phyloP scores from a whole-genome alignment of 2,113 vertebrate species.

The Plotosus lineatus region DNA sequence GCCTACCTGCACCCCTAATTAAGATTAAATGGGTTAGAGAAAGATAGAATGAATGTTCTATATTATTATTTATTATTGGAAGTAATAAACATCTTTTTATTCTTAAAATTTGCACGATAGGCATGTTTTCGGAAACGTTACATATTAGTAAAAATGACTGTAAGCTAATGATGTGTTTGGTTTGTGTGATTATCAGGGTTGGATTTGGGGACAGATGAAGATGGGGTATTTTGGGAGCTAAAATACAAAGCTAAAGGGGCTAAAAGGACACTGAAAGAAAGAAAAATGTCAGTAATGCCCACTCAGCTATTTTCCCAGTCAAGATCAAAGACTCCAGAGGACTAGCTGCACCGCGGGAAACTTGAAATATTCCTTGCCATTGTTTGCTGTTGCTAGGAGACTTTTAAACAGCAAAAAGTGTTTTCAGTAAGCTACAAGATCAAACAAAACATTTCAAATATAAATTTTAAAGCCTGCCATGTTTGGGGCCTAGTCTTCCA shows the following conservation, averaged over 20 bases:
- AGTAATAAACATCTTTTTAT: not conserved
- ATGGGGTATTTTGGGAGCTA: conserved; percentile 73
- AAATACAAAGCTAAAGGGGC: conserved; percentile 60
- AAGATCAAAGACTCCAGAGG: conserved; percentile 78
- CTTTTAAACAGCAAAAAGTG: conserved; percentile 74
- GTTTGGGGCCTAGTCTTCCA: conserved; percentile 65
- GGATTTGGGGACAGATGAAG: conserved; percentile 74
- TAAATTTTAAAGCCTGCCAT: conserved; percentile 75
- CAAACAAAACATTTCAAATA: conserved; percentile 79
- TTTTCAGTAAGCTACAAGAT: conserved; percentile 77
- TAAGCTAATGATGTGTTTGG: conserved; percentile 61
- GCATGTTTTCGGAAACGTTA: conserved; percentile 38
- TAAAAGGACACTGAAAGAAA: conserved; percentile 73
- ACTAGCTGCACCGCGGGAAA: conserved; percentile 80
- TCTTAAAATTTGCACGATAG: not conserved
- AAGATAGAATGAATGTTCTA: too few relatives aligned
- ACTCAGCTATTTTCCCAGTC: conserved; percentile 83
- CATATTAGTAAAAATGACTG: conserved; percentile 59
- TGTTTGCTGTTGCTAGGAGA: conserved; percentile 84
- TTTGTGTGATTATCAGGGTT: conserved; percentile 64
- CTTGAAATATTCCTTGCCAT: conserved; percentile 81
- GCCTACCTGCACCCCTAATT: too few relatives aligned
- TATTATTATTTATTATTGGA: too few relatives aligned
- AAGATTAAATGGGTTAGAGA: too few relatives aligned
- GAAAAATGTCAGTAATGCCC: conserved; percentile 81